Evolutionary conservation across 1,140 invertebrate genomes (phyloP), one percentile per base, ranked within the genome.

Genomic region (Drosophila nigrodunni): DNA sequence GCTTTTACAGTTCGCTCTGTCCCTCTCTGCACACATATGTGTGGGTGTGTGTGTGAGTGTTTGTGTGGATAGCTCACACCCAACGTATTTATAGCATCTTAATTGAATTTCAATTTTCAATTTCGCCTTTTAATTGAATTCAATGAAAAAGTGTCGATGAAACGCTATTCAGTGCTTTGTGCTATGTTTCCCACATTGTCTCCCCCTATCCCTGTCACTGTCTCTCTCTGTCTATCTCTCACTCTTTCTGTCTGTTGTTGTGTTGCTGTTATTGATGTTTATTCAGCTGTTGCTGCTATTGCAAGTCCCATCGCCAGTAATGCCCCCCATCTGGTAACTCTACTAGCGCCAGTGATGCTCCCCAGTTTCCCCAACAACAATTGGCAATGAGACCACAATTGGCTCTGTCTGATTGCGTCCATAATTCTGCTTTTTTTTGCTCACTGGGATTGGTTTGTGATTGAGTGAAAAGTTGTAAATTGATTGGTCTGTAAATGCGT

Each of bases 101-200:
- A 88, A 88, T 88, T 88, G 85, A 88, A 88, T 88, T 88, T 88
- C 85, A 88, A 88, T 88, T 88, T 88, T 88, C 85, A 88, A 88
- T 88, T 88, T 88, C 74, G 85, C 75, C 74, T 88, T 88, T 88
- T 88, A 88, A 88, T 88, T 88, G 85, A 88, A 88, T 88, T 88
- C 85, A 88, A 88, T 88, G 80, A 89, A 88, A 88, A 88, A 88
- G 85, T 88, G 85, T 88, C 85, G 85, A 88, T 89, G 85, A 89
- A 80, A 78, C 74, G 85, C 62, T 71, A 83, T 88, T 88, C 85
- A 88, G 55, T 41, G 69, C 69, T 73, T 77, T 73, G 69, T 77
- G 54, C 54, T 44, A 49, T 65, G 13, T 25, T 37, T 43, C 39
- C 59, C 21, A 47, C 55, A 13, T 13, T 35, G 49, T 25, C 46